A percentile compares a stretch with the other conserved stretches of the same genome.
These are phyloP conservation scores for Onychostruthus taczanowskii DNA, from an alignment of 2,113 vertebrate species.

Conservation along the genomic window DNA sequence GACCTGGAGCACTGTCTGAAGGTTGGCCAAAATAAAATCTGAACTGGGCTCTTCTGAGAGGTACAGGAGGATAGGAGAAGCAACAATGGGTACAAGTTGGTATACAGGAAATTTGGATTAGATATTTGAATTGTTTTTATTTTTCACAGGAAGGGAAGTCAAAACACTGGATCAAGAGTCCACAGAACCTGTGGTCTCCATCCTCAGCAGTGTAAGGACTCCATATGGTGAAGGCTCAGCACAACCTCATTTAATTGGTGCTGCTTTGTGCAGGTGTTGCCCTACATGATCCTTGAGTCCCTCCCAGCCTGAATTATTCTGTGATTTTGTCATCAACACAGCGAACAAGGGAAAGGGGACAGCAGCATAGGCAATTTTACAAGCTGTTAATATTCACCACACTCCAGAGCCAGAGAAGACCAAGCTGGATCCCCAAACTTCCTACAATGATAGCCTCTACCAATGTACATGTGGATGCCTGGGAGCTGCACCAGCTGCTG, in stretches of 20 bases:
- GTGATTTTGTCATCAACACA: neutral
- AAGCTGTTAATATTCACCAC: neutral
- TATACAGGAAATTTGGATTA: neutral
- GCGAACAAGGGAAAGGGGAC: neutral
- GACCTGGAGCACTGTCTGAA: neutral
- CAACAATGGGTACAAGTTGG: neutral
- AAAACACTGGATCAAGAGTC: neutral
- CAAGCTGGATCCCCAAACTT: neutral
- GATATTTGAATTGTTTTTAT: neutral
- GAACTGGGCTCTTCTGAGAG: neutral
- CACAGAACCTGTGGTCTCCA: neutral
- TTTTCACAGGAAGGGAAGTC: neutral
- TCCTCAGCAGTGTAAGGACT: neutral
- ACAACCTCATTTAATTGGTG: neutral
- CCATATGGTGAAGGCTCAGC: neutral
- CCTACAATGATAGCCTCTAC: neutral
- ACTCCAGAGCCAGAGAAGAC: neutral
- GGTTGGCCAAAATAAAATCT: neutral
- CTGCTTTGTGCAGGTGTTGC: neutral
- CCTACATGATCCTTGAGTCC: neutral
- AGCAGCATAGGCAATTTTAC: neutral
- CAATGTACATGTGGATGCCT: rapidly evolving
- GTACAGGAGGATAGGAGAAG: neutral
- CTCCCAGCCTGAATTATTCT: neutral
- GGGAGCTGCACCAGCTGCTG: neutral